Evolutionary conservation across 2,113 vertebrate genomes (phyloP).

Genomic region (Hyla sarda): DNA sequence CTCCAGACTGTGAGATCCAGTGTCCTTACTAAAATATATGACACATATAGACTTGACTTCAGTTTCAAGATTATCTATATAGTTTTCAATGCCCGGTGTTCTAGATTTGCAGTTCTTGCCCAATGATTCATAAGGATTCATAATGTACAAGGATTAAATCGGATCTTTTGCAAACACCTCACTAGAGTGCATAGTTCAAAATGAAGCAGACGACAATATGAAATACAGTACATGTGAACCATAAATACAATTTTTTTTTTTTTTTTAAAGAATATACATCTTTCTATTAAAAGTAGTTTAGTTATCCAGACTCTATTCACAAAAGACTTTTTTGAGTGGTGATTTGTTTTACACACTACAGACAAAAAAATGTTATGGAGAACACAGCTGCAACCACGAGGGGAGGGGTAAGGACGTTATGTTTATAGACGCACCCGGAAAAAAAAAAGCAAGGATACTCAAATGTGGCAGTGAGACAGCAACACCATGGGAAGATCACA

Average conservation of each 20-base stretch:
- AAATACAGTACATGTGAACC: slow-evolving; percentile 84
- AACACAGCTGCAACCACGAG: slow-evolving; percentile 79
- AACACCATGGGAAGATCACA: slow-evolving; percentile 86
- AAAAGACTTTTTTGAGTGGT: slow-evolving; percentile 74
- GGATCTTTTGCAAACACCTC: slow-evolving; percentile 83
- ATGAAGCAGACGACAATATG: slow-evolving; percentile 91
- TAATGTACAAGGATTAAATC: slow-evolving; percentile 64
- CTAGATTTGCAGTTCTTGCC: slow-evolving; percentile 2
- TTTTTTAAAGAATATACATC: slow-evolving; percentile 77
- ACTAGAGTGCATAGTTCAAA: slow-evolving; percentile 98
- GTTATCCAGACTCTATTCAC: slow-evolving; percentile 86
- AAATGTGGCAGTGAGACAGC: slow-evolving; percentile 78
- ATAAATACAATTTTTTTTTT: slow-evolving; percentile 76
- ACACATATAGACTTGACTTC: neutral
- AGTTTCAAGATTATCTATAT: neutral
- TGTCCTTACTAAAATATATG: neutral
- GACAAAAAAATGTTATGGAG: slow-evolving; percentile 76
- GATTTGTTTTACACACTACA: slow-evolving; percentile 72
- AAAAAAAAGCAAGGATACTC: slow-evolving; percentile 79
- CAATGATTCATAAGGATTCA: neutral
- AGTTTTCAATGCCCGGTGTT: slow-evolving; percentile 3
- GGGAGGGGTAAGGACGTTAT: slow-evolving; percentile 63
- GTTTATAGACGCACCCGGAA: slow-evolving; percentile 73
- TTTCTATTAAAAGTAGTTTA: slow-evolving; percentile 83
- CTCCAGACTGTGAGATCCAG: slow-evolving; percentile 9